Base-by-base conservation (phyloP, 2,797 vertebrate species). In the Paratrypauchen microcephalus region DNA sequence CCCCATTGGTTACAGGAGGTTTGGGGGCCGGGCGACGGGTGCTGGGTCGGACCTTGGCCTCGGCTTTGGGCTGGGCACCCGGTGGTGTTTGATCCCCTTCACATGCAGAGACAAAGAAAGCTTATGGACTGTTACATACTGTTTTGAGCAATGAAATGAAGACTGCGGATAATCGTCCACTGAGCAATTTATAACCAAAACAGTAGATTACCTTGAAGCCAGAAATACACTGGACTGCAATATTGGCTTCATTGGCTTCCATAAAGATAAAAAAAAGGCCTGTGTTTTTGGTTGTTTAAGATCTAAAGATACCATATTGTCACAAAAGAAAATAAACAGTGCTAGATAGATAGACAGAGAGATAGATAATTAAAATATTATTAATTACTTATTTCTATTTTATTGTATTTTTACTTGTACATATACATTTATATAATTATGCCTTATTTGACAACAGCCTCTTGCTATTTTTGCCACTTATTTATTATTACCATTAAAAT, bases 11-110 rank as follows among this genome's bases (percentile, higher is more conserved):
- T 3, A 61, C 91, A 13, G 87, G 79, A 0, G 90, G 87, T 91
- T 97, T 97, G 79, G 96, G 94, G 85, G 95, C 92, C 1, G 88
- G 88, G 26, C 94, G 94, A 77, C 94, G 94, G 77, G 93, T 94
- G 86, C 88, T 84, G 72, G 91, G 89, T 71, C 94, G 96, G 78
- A 95, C 94, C 82, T 96, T 96, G 91, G 94, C 93, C 93, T 96
- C 96, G 63, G 95, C 92, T 62, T 96, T 90, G 47, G 79, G 71
- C 79, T 95, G 91, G 81, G 92, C 86, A 0, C 93, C 94, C n/a
- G 94, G 83, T 50, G 95, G 91, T 1, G 92, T 94, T 85, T 91
- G 92, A 77, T 96, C 96, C 75, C 95, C 96, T 98, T 83, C 69
- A 74, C 54, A 82, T 67, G 72, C 56, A 77, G 45, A 68, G 32